Evolutionary conservation across 2,888 invertebrate species (phyloP), one percentile per base, ranked within the genome.

Genomic region (Hydriomena furcata): DNA sequence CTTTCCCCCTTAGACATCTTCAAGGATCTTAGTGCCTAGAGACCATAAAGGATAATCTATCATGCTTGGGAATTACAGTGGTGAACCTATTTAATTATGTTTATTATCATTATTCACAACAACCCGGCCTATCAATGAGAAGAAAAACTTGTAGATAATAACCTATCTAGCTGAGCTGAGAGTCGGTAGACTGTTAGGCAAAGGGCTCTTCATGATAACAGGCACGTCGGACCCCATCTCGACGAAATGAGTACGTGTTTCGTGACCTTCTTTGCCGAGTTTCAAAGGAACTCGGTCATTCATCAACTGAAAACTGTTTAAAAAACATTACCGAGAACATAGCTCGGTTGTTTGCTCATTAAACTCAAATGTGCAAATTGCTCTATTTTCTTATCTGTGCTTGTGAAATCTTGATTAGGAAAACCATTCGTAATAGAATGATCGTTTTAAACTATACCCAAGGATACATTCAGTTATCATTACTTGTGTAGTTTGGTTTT

Each of bases 301-400:
- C 34, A 35, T 34, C 20, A 17, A 45, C 4, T 17, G 46, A 27
- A 31, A 46, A 46, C 25, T 13, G 5, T 30, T 30, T n/a, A 31
- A 36, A 10, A 42, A 48, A 35, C 27, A 46, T 20, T 40, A 21
- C 32, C 37, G 13, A 24, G 46, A 46, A 38, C 27, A 36, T 5
- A 25, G 38, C 27, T 13, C 25, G 1, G 3, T 21, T 35, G 41
- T 48, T 35, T 41, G 35, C 23, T 35, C 38, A 34, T 23, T 35
- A 47, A 35, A 23, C 27, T 32, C 1, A n/a, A 25, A 32, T 34
- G 35, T 35, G 47, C 17, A 40, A 38, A 40, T 34, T 25, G 23
- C 13, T 38, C 27, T 23, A 38, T 40, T 41, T 46, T 24, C 41
- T 46, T 46, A 51, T 42, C 25, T 23, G 25, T 32, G 23, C 17